Evolutionary conservation across 1,140 invertebrate genomes (phyloP).

Genomic region (Mya arenaria): DNA sequence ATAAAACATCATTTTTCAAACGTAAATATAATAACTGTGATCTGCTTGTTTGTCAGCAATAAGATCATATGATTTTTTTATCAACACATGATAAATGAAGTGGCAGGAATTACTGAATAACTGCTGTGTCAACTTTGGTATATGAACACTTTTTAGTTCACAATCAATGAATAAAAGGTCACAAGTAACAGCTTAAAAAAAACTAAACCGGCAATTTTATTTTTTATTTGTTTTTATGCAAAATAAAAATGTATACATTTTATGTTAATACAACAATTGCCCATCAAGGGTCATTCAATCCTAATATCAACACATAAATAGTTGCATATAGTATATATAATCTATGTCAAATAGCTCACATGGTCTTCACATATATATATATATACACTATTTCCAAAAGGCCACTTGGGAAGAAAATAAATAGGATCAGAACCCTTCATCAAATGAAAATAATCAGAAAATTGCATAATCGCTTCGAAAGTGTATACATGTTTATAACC

Average conservation of each 20-base stretch:
- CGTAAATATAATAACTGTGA: too few relatives aligned
- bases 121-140: too few relatives aligned
- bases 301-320: background rate
- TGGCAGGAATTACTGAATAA: too few relatives aligned
- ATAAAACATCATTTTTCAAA: too few relatives aligned
- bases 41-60: too few relatives aligned
- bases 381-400: background rate
- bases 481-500: background rate
- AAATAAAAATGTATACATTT: constrained; percentile 55
- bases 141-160: too few relatives aligned
- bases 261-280: constrained; percentile 43
- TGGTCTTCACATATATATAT: constrained; percentile 11
- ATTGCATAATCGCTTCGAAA: background rate
- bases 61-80: too few relatives aligned
- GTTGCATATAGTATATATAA: background rate
- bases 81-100: too few relatives aligned
- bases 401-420: background rate
- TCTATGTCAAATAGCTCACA: constrained; percentile 1
- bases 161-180: too few relatives aligned
- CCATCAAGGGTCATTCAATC: constrained; percentile 43
- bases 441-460: background rate
- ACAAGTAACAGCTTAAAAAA: too few relatives aligned
- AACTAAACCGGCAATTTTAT: too few relatives aligned
- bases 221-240: constrained; percentile 53
- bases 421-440: background rate